Evolutionary conservation across 2,888 invertebrate species (phyloP).

Genomic region (Thelaira solivaga): DNA sequence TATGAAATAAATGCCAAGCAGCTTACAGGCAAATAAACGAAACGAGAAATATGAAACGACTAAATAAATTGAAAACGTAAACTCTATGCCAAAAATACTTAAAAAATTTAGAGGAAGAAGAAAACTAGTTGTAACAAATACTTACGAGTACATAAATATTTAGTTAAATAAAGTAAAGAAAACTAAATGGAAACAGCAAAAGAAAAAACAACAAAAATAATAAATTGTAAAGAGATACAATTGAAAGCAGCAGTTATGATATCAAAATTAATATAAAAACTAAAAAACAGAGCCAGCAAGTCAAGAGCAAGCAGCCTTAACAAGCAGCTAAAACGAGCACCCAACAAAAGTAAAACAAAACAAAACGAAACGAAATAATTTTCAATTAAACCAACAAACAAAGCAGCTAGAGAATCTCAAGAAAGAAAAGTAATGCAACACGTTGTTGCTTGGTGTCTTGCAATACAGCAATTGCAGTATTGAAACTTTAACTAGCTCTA

Average conservation of each 20-base stretch:
- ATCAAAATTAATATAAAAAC: slow-evolving; percentile 38
- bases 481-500: background rate
- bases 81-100: slow-evolving; percentile 32
- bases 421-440: slow-evolving; percentile 43
- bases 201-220: slow-evolving; percentile 34
- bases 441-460: too few relatives aligned
- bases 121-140: background rate
- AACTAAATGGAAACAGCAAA: background rate
- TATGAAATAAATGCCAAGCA: slow-evolving; percentile 10
- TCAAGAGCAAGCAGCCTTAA: slow-evolving; percentile 9
- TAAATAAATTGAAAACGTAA: slow-evolving; percentile 53
- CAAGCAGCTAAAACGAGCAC: slow-evolving; percentile 27
- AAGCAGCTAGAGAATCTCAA: background rate
- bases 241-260: slow-evolving; percentile 45
- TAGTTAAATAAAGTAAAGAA: slow-evolving; percentile 40
- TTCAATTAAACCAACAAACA: slow-evolving; percentile 47
- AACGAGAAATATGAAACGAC: slow-evolving; percentile 7
- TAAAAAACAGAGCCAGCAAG: background rate
- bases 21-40: slow-evolving; percentile 12
- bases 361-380: too few relatives aligned
- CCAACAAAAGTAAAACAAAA: background rate
- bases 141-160: background rate
- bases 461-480: background rate
- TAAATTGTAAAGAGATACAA: slow-evolving; percentile 57
- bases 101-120: too few relatives aligned